A percentile compares a stretch with the other conserved stretches of the same genome.
phyloP scores from a whole-genome alignment of 2,888 invertebrate genomes.

The Zonitis immaculata region DNA sequence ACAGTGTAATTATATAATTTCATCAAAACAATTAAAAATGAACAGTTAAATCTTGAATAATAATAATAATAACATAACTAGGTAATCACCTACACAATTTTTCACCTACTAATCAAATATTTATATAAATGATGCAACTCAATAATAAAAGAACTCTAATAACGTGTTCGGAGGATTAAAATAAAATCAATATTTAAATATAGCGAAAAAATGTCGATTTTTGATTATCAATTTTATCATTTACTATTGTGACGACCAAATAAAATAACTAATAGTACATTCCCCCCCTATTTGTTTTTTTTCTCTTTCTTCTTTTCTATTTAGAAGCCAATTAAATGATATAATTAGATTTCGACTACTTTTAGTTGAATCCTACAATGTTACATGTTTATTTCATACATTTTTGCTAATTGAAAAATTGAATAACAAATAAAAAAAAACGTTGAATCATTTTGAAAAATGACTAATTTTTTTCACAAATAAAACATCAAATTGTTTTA shows the following conservation, averaged over 20 bases:
- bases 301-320: not conserved
- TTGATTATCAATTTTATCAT: not conserved
- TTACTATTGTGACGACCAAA: not conserved
- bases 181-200: not conserved
- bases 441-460: too few relatives aligned
- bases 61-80: too few relatives aligned
- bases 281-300: not conserved
- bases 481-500: too few relatives aligned
- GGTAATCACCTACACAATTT: not conserved
- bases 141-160: not conserved
- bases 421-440: too few relatives aligned
- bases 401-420: too few relatives aligned
- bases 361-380: too few relatives aligned
- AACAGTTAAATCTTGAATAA: not conserved
- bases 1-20: conserved; percentile 10
- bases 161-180: not conserved
- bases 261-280: not conserved
- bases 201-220: not conserved
- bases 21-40: not conserved
- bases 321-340: not conserved
- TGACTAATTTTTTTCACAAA: too few relatives aligned
- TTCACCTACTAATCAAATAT: not conserved
- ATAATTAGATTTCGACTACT: not conserved
- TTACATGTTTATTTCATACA: too few relatives aligned
- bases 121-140: not conserved